These are phyloP conservation scores for Alosa alosa DNA, from an alignment of 2,113 vertebrate species.

Conservation along the genomic window DNA sequence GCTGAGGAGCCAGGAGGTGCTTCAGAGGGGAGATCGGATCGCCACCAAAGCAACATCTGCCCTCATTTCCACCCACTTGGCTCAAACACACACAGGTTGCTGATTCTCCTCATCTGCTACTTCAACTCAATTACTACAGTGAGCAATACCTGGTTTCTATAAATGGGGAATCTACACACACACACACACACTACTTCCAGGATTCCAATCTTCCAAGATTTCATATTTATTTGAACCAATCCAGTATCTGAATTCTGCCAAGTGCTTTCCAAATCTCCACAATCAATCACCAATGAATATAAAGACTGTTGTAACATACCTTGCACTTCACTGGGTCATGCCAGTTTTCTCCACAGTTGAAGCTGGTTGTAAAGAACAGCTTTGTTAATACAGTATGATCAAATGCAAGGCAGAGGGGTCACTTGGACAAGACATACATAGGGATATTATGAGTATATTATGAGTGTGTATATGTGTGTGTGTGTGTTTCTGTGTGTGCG, in stretches of 20 bases:
- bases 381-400: background rate
- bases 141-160: background rate
- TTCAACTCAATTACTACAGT: background rate
- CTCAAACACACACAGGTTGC: background rate
- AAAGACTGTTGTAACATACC: slow-evolving; percentile 66
- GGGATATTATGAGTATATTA: background rate
- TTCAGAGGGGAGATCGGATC: background rate
- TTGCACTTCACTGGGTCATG: slow-evolving; percentile 99
- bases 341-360: slow-evolving; percentile 99
- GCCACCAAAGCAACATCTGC: slow-evolving; percentile 1
- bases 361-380: slow-evolving; percentile 72
- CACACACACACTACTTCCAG: too few relatives aligned
- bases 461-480: too few relatives aligned
- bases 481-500: background rate
- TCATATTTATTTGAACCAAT: background rate
- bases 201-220: too few relatives aligned
- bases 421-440: too few relatives aligned
- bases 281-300: too few relatives aligned
- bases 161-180: background rate
- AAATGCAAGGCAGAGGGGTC: background rate
- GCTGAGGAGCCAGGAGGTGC: background rate
- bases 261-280: background rate
- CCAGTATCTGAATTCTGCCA: background rate
- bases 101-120: background rate
- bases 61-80: background rate